Evolutionary conservation across 23 tunicate species (phyloP).

Genomic region (Botrylloides violaceus): DNA sequence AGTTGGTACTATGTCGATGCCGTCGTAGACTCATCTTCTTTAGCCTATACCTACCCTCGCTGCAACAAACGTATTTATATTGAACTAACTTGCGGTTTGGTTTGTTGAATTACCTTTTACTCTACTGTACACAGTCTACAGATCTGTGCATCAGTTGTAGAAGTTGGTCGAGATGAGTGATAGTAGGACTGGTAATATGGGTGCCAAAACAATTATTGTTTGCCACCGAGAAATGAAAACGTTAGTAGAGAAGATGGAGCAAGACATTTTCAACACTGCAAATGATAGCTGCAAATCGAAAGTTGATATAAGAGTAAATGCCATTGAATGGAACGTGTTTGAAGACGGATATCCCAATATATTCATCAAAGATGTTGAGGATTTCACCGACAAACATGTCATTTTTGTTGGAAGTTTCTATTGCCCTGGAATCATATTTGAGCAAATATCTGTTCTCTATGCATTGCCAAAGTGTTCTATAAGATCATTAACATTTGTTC

Average conservation of each 20-base stretch:
- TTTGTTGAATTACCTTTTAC: too few species aligned
- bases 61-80: too few species aligned
- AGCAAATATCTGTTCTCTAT: constrained; percentile 63
- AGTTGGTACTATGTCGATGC: too few species aligned
- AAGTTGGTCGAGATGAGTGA: too few species aligned
- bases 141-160: too few species aligned
- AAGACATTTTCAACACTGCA: not conserved
- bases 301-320: constrained; percentile 11
- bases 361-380: constrained; percentile 57
- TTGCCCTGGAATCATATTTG: constrained; percentile 54
- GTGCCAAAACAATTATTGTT: too few species aligned
- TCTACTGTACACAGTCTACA: too few species aligned
- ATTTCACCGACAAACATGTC: constrained; percentile 55
- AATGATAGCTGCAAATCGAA: not conserved
- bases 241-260: not conserved
- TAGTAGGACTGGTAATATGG: too few species aligned
- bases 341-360: constrained; percentile 86
- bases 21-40: too few species aligned
- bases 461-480: constrained; percentile 46
- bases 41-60: too few species aligned
- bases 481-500: constrained; percentile 63
- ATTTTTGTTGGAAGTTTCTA: constrained; percentile 81
- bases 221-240: constrained; percentile 1
- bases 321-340: constrained; percentile 51
- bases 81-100: too few species aligned